Conservation (phyloP, 1,140 invertebrate genomes). For the Frieseomelitta varia region DNA sequence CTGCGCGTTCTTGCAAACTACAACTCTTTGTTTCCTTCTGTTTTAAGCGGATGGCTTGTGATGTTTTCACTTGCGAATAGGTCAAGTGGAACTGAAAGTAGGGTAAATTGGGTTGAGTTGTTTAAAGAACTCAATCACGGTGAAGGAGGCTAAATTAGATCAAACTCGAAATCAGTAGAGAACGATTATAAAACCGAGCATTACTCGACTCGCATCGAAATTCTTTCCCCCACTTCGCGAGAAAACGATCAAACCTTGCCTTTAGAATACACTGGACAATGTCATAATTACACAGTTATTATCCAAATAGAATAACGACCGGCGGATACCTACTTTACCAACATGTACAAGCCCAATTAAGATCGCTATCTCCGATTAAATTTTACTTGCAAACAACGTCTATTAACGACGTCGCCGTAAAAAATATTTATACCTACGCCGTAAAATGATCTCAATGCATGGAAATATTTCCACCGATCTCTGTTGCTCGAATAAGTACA, state of each 20-base stretch:
- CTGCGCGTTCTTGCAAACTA: neutral
- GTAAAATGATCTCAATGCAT: neutral
- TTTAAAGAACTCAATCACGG: too few relatives aligned
- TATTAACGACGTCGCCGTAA: neutral
- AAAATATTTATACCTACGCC: neutral
- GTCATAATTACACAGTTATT: neutral
- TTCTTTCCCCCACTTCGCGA: too few relatives aligned
- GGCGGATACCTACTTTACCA: neutral
- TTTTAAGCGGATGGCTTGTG: too few relatives aligned
- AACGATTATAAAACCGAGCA: too few relatives aligned
- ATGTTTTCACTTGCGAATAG: too few relatives aligned
- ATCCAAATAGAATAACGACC: neutral
- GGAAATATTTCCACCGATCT: neutral
- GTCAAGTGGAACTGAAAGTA: too few relatives aligned
- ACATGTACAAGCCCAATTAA: neutral
- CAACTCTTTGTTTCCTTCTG: neutral
- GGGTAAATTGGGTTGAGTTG: too few relatives aligned
- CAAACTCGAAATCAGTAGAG: too few relatives aligned
- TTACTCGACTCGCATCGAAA: too few relatives aligned
- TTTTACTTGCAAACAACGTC: neutral
- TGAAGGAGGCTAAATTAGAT: too few relatives aligned
- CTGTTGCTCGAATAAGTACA: neutral
- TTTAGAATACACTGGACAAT: neutral
- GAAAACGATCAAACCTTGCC: neutral
- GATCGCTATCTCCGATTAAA: neutral